Base-by-base conservation (phyloP, 2,888 invertebrate genomes). In the Drosophila paramelanica region DNA sequence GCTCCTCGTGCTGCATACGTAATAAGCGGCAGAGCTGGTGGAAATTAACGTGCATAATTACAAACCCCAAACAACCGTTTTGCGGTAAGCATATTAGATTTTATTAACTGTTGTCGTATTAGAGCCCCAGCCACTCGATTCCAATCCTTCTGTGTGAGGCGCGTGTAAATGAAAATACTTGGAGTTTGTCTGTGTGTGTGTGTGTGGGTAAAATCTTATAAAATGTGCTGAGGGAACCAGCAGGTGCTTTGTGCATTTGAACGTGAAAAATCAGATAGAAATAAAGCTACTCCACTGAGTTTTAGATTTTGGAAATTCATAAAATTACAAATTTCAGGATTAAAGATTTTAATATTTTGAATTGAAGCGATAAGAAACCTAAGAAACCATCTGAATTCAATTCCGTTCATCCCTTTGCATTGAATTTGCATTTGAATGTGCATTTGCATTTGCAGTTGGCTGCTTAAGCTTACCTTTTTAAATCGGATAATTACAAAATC, bases 401-500 rank as follows among this genome's bases (percentile, higher is more conserved):
- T 17, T 17, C 17, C 17, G 17, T 17, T 17, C 17, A 17, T 17
- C 17, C 17, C 17, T 17, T 17, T 17, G 17, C 17, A 17, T 17
- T 17, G 17, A 17, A 17, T 17, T 1, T 17, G 20, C 20, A 20
- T 23, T 23, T 23, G 17, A 17, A 17, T 17, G 17, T 17, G 23
- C 23, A 23, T 23, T 23, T 23, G 23, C 25, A 17, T 39, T 46
- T 36, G 55, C 50, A 49, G 58, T 55, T 43, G 55, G 61, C 11
- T 62, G 56, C 52, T 41, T 59, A 67, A 59, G 79, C 62, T 50
- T 38, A 65, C 77, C 67, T 79, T 59, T 77, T 76, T 83, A 78
- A 88, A 84, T 69, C 86, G 88, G 90, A 90, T 90, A 91, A 91
- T 90, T 91, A 89, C 88, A 70, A 84, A 90, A 90, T 90, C 91